Base-by-base conservation (phyloP, 2,797 vertebrate species). In the Lithobates sylvaticus region DNA sequence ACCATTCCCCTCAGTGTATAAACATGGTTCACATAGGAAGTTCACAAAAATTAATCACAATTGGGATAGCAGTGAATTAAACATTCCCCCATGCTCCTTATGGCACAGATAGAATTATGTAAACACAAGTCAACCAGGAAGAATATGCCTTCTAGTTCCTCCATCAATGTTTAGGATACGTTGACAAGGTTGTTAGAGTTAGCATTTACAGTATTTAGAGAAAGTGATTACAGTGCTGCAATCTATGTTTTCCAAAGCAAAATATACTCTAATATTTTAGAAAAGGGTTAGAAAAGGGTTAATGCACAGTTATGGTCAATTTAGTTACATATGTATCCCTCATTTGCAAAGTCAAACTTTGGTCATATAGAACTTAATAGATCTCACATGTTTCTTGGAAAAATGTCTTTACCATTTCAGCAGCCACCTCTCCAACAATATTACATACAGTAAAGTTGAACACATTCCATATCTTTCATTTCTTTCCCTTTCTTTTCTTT, bases 281-380 rank as follows among this genome's bases (percentile, higher is more conserved):
- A 32, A 26, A 34, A 21, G 34, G 9, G n/a, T 76, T 34, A 36
- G 13, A 78, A 27, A 29, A 26, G n/a, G 61, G 64, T 67, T 65
- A 67, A 44, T n/a, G 32, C 36, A 67, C 61, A 27, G 54, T 67
- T 67, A 78, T 78, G 76, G 61, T 67, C 76, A 61, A 67, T 78
- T 78, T 78, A 78, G 32, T 27, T 65, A 78, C 76, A 78, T 44
- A 29, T 65, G 76, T 67, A 78, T 65, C 23, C 76, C 34, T 68
- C 12, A 44, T 79, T 69, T 79, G 77, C 77, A 68, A 42, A 68
- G 26, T 68, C 64, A 68, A 42, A 78, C 18, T 54, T 39, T 77
- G 32, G 23, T 39, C 61, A 9, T 44, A 78, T 78, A 65, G 61
- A 67, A 65, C 61, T n/a, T 78, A 78, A 79, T 79, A 21, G 77